Percentiles rank a stretch among this genome's conserved stretches.
These are phyloP conservation scores for Montipora capricornis DNA, from an alignment of 64 coral and sea anemone genomes.

Conservation along the genomic window DNA sequence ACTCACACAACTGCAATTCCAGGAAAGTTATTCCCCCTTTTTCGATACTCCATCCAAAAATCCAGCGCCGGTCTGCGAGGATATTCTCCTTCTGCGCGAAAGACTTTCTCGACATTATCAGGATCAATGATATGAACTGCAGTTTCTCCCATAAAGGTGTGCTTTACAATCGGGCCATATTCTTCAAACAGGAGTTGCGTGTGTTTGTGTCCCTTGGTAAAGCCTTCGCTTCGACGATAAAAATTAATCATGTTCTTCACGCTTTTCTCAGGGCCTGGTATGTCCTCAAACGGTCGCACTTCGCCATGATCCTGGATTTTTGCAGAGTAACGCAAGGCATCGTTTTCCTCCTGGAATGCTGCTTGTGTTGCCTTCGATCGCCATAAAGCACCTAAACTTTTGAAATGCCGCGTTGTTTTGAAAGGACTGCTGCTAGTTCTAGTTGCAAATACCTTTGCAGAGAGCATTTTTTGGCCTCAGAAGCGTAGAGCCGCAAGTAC, in stretches of 20 bases:
- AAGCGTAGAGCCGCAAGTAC: too few relatives aligned
- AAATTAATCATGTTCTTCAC: background rate
- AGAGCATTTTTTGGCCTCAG: too few relatives aligned
- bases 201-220: background rate
- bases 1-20: too few relatives aligned
- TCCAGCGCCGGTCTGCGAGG: background rate
- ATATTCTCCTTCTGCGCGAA: constrained; percentile 43
- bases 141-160: background rate
- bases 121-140: constrained; percentile 43
- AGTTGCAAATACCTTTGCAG: too few relatives aligned
- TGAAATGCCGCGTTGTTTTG: too few relatives aligned
- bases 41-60: background rate
- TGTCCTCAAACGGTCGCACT: constrained; percentile 28
- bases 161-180: constrained; percentile 56
- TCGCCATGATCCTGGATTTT: too few relatives aligned
- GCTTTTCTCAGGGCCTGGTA: constrained; percentile 30
- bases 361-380: too few relatives aligned
- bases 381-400: too few relatives aligned
- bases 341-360: too few relatives aligned
- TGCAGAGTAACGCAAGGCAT: too few relatives aligned
- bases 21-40: background rate
- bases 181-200: constrained; percentile 3
- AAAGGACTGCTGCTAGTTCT: too few relatives aligned
- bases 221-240: background rate
- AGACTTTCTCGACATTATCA: constrained; percentile 10